These are phyloP conservation scores for Dryas iulia DNA, from an alignment of 1,140 invertebrate genomes.

Conservation along the genomic window DNA sequence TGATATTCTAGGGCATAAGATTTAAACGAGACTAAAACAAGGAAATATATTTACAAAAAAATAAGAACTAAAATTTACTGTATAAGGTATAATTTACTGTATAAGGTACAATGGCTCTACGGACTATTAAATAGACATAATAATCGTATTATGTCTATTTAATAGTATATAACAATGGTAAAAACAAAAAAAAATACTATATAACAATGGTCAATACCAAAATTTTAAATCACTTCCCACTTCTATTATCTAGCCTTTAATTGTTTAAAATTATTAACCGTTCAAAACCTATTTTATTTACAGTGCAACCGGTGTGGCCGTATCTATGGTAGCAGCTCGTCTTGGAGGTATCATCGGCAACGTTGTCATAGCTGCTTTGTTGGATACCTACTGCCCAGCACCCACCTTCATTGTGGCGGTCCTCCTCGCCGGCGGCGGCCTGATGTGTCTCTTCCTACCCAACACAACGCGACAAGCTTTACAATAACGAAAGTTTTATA, in stretches of 20 bases:
- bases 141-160: too few species aligned
- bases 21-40: too few species aligned
- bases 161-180: too few species aligned
- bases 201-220: too few species aligned
- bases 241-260: background rate
- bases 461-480: conserved; percentile 92
- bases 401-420: conserved; percentile 92
- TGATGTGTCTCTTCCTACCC: conserved; percentile 91
- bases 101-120: too few species aligned
- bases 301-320: conserved; percentile 91
- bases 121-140: too few species aligned
- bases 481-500: conserved; percentile 80
- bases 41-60: too few species aligned
- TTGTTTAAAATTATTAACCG: background rate
- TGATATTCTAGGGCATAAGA: too few species aligned
- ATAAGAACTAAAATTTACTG: too few species aligned
- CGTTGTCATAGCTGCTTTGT: conserved; percentile 90
- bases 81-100: too few species aligned
- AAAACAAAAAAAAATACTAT: too few species aligned
- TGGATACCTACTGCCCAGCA: conserved; percentile 91
- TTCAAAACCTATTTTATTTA: conserved; percentile 18
- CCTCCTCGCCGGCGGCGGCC: conserved; percentile 89
- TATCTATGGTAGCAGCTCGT: conserved; percentile 92
- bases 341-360: conserved; percentile 93
- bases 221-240: too few species aligned